These are phyloP conservation scores for Glossophaga mutica DNA, from an alignment of 2,797 vertebrate genomes.

Conservation along the genomic window DNA sequence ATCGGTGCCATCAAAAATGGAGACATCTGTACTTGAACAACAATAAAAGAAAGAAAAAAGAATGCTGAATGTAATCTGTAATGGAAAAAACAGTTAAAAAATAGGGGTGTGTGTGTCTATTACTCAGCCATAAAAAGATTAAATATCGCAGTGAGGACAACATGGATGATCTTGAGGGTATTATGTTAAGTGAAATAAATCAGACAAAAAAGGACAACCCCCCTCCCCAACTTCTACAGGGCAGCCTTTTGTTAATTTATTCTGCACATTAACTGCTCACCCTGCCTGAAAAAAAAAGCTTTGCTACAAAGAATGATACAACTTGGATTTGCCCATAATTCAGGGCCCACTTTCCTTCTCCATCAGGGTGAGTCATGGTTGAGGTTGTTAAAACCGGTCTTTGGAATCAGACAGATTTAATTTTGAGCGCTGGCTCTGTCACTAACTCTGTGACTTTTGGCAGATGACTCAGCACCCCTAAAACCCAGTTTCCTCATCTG, in stretches of 20 bases:
- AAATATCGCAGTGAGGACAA: too few species aligned
- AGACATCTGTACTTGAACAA: too few species aligned
- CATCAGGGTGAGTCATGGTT: not conserved
- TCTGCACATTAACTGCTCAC: not conserved
- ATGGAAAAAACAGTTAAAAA: too few species aligned
- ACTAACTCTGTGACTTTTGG: not conserved
- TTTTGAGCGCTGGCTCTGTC: not conserved
- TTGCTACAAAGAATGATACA: not conserved
- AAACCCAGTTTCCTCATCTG: not conserved
- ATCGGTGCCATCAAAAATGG: not conserved
- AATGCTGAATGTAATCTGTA: too few species aligned
- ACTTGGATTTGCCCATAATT: not conserved
- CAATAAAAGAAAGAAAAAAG: too few species aligned
- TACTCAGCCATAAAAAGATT: too few species aligned
- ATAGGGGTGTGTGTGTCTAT: too few species aligned
- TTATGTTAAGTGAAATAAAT: too few species aligned
- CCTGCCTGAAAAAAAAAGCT: not conserved
- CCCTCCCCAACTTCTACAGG: not conserved
- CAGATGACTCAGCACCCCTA: not conserved
- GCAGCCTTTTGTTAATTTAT: not conserved
- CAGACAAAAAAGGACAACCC: too few species aligned
- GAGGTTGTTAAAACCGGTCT: not conserved
- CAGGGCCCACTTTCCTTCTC: not conserved
- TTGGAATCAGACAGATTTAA: slow-evolving; percentile 11
- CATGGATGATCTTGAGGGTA: too few species aligned